Percentiles rank a stretch among this genome's conserved stretches.
Evolutionary conservation across 2,888 invertebrate genomes (phyloP).

Genomic region (Tricholauxania praeusta): DNA sequence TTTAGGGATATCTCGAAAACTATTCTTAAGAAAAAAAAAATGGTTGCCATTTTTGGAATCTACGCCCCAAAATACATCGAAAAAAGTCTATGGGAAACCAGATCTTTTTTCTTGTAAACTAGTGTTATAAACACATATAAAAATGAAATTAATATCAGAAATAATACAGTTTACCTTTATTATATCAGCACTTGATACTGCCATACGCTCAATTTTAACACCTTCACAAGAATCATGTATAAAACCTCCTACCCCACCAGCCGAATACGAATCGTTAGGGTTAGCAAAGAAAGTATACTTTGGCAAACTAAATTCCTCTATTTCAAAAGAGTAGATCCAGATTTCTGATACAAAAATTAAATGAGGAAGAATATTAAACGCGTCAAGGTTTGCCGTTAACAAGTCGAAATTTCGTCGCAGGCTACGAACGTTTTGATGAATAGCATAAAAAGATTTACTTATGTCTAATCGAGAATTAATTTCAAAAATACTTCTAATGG

Average conservation of each 20-base stretch:
- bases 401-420: conserved; percentile 21
- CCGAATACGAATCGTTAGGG: neutral
- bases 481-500: neutral
- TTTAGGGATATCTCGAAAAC: no score
- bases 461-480: neutral
- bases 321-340: conserved; percentile 8
- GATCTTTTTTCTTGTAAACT: no score
- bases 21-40: no score
- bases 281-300: conserved; percentile 12
- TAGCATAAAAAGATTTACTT: neutral
- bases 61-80: no score
- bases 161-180: no score
- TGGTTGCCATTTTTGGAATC: no score
- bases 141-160: neutral
- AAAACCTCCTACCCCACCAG: neutral
- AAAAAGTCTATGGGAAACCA: no score
- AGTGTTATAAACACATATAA: neutral
- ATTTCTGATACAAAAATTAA: neutral
- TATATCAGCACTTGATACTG: neutral
- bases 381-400: neutral
- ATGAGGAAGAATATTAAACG: neutral
- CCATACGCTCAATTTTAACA: neutral
- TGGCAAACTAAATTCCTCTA: neutral
- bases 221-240: neutral
- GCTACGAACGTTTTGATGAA: conserved; percentile 22